A percentile compares a stretch with the other conserved stretches of the same genome.
Evolutionary conservation across 2,888 invertebrate genomes (phyloP).

Genomic region (Dolomedes plantarius): DNA sequence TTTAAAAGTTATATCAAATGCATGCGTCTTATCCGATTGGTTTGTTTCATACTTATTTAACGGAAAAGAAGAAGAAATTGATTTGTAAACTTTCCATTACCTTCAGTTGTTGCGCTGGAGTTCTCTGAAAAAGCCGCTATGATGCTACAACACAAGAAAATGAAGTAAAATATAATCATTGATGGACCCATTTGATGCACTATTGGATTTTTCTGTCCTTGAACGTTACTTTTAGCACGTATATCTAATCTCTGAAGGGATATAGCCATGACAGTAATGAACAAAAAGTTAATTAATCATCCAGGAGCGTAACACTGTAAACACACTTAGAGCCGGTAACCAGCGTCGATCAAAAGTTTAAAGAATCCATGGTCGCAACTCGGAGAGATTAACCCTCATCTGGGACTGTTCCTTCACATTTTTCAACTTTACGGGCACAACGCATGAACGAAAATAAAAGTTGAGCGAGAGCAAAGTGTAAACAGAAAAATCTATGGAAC

Average conservation of each 20-base stretch:
- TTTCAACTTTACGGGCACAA: background rate
- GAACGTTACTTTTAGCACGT: background rate
- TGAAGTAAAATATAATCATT: constrained; percentile 5
- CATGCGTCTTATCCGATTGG: too few species aligned
- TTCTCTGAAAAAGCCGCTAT: background rate
- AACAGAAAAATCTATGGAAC: background rate
- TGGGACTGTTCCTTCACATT: background rate
- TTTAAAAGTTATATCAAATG: too few species aligned
- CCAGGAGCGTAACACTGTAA: background rate
- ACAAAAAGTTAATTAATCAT: background rate
- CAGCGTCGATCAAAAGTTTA: background rate
- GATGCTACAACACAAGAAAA: background rate
- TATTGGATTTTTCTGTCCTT: background rate
- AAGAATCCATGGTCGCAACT: background rate
- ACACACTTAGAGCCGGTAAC: background rate
- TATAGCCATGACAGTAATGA: background rate
- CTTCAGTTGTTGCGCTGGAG: constrained; percentile 5
- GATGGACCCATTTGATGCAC: background rate
- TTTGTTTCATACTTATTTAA: too few species aligned
- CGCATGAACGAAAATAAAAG: background rate
- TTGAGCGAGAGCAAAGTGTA: background rate
- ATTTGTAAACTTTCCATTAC: background rate
- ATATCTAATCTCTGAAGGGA: background rate
- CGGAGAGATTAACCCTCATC: background rate
- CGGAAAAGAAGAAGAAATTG: too few species aligned